Percentiles rank a stretch among this genome's conserved stretches.
Conservation (phyloP, 2,888 invertebrate species). For the Orthonevra nobilis region DNA sequence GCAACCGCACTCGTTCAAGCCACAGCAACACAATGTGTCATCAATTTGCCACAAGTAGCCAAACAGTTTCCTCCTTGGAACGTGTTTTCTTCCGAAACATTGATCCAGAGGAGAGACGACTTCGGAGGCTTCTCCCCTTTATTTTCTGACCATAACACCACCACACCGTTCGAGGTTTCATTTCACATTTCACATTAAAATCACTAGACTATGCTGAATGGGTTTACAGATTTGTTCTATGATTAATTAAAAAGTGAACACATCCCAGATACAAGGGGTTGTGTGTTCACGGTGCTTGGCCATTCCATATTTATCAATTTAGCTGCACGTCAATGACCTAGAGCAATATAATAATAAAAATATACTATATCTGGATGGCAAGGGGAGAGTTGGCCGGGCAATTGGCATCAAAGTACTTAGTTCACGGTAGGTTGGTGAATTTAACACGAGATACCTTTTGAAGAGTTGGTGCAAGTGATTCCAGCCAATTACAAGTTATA, state of each 20-base stretch:
- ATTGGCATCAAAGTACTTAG: slow-evolving; percentile 48
- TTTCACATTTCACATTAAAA: slow-evolving; percentile 67
- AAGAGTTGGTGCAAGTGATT: slow-evolving; percentile 37
- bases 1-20: slow-evolving; percentile 33
- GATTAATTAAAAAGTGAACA: slow-evolving; percentile 37
- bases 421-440: slow-evolving; percentile 66
- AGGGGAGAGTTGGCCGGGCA: not conserved
- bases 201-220: slow-evolving; percentile 69
- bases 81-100: slow-evolving; percentile 53
- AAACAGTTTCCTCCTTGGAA: slow-evolving; percentile 55
- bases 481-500: slow-evolving; percentile 22
- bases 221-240: slow-evolving; percentile 65
- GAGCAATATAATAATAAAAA: slow-evolving; percentile 57
- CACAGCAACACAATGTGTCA: slow-evolving; percentile 58
- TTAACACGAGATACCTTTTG: slow-evolving; percentile 30
- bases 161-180: slow-evolving; percentile 30
- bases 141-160: slow-evolving; percentile 38
- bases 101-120: not conserved
- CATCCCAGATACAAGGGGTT: slow-evolving; percentile 12
- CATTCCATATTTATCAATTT: slow-evolving; percentile 68
- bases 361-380: slow-evolving; percentile 27
- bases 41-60: slow-evolving; percentile 56
- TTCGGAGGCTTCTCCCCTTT: slow-evolving; percentile 4
- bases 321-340: slow-evolving; percentile 68
- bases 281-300: slow-evolving; percentile 60